These are phyloP conservation scores for Tetragnatha versicolor DNA, from an alignment of 1,140 invertebrate genomes.

Conservation along the genomic window DNA sequence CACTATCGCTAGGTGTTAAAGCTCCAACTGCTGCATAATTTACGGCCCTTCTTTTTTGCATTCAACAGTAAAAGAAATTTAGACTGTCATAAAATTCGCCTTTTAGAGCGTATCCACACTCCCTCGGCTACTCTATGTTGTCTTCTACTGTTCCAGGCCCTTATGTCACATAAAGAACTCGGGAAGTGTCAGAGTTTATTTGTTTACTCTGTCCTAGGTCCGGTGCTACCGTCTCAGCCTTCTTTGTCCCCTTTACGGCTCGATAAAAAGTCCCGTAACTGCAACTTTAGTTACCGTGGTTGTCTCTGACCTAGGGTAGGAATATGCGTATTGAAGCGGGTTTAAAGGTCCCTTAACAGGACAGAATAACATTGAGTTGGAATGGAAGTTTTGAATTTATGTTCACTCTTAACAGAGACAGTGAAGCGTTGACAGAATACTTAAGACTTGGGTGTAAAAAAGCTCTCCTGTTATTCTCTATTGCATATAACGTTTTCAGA, in stretches of 20 bases:
- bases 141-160: slow-evolving; percentile 12
- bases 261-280: slow-evolving; percentile 33
- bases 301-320: too few species aligned
- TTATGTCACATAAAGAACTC: slow-evolving; percentile 7
- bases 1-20: background rate
- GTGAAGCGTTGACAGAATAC: too few species aligned
- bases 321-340: too few species aligned
- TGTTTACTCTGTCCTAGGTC: slow-evolving; percentile 10
- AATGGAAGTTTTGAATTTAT: too few species aligned
- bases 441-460: too few species aligned
- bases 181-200: slow-evolving; percentile 26
- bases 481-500: too few species aligned
- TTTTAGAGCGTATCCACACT: background rate
- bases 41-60: background rate
- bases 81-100: slow-evolving; percentile 1
- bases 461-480: too few species aligned
- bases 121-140: too few species aligned
- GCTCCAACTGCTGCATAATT: background rate
- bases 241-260: slow-evolving; percentile 9
- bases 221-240: background rate
- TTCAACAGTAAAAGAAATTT: slow-evolving; percentile 6
- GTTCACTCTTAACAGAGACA: too few species aligned
- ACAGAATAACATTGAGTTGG: too few species aligned
- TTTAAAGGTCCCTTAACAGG: too few species aligned
- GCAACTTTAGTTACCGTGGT: slow-evolving; percentile 22